Conservation (phyloP, 2,888 invertebrate genomes). For the Crepidodera aurea region DNA sequence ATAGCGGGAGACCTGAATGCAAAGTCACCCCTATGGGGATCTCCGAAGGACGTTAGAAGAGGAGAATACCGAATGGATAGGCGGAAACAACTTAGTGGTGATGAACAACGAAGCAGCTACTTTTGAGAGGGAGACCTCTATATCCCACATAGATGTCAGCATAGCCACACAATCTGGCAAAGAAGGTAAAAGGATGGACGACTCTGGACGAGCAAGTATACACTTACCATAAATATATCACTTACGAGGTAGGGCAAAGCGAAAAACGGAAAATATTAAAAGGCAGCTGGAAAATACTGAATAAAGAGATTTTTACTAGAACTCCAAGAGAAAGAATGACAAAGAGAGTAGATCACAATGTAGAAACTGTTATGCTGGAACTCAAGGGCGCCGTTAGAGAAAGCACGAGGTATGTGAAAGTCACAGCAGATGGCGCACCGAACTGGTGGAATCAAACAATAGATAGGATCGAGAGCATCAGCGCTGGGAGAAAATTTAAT, state of each 20-base stretch:
- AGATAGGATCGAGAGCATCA: neutral
- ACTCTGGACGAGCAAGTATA: neutral
- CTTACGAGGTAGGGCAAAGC: neutral
- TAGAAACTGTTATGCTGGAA: neutral
- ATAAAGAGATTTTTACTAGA: neutral
- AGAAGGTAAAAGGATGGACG: neutral
- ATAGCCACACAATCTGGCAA: neutral
- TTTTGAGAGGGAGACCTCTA: neutral
- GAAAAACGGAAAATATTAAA: neutral
- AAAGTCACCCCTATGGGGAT: constrained; percentile 9
- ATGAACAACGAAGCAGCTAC: constrained; percentile 2
- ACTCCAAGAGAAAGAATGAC: neutral
- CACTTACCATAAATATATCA: constrained; percentile 1
- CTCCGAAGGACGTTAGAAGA: neutral
- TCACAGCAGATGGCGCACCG: neutral
- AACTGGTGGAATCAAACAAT: neutral
- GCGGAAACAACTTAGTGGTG: neutral
- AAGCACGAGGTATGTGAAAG: neutral
- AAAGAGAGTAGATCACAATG: neutral
- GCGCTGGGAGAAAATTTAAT: neutral
- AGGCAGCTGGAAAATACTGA: neutral
- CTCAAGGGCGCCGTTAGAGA: neutral
- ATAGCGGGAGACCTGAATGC: constrained; percentile 11
- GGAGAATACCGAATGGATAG: constrained; percentile 6
- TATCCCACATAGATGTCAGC: constrained; percentile 10